phyloP scores from a whole-genome alignment of 1,140 invertebrate species.

The Globodera rostochiensis region DNA sequence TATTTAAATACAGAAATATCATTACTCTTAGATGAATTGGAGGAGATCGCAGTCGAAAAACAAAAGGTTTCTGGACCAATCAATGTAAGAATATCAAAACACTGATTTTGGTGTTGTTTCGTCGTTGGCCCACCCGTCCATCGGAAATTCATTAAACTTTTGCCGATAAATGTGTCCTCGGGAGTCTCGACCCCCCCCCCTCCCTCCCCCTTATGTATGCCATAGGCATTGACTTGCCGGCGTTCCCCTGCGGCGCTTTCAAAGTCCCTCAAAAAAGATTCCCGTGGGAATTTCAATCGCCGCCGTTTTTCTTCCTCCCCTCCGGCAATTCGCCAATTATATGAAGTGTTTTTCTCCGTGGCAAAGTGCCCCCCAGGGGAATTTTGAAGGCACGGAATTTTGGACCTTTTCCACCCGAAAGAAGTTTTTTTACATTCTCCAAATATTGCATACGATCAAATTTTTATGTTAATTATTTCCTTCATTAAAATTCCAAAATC shows the following conservation, averaged over 20 bases:
- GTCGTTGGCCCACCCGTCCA: not conserved
- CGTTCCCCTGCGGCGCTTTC: not conserved
- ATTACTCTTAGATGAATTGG: no score
- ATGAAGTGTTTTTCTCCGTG: not conserved
- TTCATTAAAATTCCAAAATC: no score
- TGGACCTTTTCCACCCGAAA: not conserved
- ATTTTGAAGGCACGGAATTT: not conserved
- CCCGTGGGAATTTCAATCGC: conserved; percentile 2
- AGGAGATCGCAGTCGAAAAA: no score
- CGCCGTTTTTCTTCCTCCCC: not conserved
- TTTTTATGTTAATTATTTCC: no score
- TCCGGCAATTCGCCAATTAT: not conserved
- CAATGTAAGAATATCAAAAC: no score
- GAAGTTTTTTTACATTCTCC: no score
- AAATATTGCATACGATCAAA: no score
- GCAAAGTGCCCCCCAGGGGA: not conserved
- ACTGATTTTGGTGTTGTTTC: not conserved
- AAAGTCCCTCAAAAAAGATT: not conserved
- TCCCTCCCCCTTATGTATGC: not conserved
- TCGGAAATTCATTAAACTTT: conserved; percentile 15
- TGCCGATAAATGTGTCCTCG: not conserved
- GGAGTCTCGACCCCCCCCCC: not conserved
- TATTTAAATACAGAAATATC: no score
- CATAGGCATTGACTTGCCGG: not conserved
- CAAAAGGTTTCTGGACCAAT: no score